phyloP scores from a whole-genome alignment of 2,888 invertebrate genomes.

The Vanessa cardui region DNA sequence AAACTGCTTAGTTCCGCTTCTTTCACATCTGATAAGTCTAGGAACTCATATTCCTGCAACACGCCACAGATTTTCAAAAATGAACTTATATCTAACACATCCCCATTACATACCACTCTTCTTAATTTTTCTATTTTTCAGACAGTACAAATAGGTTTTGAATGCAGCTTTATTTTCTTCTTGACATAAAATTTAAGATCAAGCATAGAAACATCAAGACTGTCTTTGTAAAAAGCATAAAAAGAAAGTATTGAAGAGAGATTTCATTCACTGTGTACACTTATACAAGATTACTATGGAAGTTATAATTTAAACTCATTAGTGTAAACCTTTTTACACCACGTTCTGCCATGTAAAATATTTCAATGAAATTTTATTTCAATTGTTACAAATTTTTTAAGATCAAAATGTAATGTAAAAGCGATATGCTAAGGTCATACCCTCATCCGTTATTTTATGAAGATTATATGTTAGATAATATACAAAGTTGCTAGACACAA shows the following conservation, averaged over 20 bases:
- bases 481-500: too few relatives aligned
- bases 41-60: constrained; percentile 87
- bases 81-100: constrained; percentile 33
- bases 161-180: background rate
- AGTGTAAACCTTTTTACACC: constrained; percentile 1
- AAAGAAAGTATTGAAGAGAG: background rate
- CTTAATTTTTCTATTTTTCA: constrained; percentile 32
- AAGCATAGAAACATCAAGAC: background rate
- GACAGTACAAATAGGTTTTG: constrained; percentile 8
- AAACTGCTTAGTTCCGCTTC: constrained; percentile 86
- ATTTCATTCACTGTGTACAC: background rate
- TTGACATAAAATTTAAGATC: constrained; percentile 3
- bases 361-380: too few relatives aligned
- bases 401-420: too few relatives aligned
- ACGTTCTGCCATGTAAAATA: background rate
- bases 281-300: background rate
- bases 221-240: constrained; percentile 6
- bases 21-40: constrained; percentile 88
- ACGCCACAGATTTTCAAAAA: constrained; percentile 57
- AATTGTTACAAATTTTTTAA: too few relatives aligned
- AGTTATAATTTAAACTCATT: background rate
- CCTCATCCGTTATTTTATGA: too few relatives aligned
- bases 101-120: constrained; percentile 39
- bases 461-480: too few relatives aligned
- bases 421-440: too few relatives aligned